phyloP scores from a whole-genome alignment of 2,797 vertebrate species.

The Clarias fuscus region DNA sequence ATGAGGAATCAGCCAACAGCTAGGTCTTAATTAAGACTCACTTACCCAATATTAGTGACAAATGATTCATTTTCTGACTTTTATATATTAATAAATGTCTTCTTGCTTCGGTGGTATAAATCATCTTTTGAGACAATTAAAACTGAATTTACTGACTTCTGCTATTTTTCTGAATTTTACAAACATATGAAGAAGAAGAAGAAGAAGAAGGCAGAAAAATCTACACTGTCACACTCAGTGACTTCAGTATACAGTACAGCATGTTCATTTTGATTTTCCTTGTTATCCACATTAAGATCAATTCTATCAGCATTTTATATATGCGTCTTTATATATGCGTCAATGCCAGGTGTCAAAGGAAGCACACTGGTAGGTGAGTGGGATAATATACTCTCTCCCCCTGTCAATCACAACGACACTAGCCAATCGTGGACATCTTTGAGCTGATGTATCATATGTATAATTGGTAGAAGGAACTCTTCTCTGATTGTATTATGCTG shows the following conservation, averaged over 20 bases:
- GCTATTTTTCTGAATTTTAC: not conserved
- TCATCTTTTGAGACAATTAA: not conserved
- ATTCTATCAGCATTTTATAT: not conserved
- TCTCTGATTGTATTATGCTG: too few relatives aligned
- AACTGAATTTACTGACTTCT: too few relatives aligned
- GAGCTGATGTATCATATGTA: not conserved
- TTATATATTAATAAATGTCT: slow-evolving; percentile 1
- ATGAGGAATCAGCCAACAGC: not conserved
- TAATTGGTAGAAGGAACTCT: too few relatives aligned
- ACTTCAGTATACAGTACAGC: not conserved
- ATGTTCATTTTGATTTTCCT: not conserved
- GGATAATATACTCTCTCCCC: not conserved
- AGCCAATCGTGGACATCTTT: not conserved
- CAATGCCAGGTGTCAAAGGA: not conserved
- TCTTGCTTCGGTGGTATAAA: not conserved
- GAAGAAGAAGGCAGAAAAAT: not conserved
- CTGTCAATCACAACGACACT: not conserved
- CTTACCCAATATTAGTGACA: not conserved
- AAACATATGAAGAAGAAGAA: not conserved
- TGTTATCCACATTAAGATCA: not conserved
- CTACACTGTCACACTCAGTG: not conserved
- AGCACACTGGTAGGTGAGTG: not conserved
- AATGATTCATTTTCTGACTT: slow-evolving; percentile 10
- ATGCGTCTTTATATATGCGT: not conserved
- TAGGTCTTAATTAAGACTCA: not conserved